These are phyloP conservation scores for Eretmocerus hayati DNA, from an alignment of 2,888 invertebrate genomes.

Conservation along the genomic window DNA sequence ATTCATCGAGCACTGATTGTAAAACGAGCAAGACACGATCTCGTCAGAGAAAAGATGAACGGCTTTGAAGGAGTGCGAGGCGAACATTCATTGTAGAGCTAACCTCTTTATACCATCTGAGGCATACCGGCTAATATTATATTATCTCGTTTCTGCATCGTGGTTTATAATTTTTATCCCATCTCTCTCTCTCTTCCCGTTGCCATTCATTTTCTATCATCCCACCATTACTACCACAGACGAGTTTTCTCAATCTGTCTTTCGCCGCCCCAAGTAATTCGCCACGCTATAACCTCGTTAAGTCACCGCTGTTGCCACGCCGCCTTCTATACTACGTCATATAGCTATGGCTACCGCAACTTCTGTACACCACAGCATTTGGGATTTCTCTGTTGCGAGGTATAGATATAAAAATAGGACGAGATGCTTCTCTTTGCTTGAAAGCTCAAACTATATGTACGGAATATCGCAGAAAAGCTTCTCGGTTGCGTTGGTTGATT, in stretches of 20 bases:
- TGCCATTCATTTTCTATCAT: constrained; percentile 3
- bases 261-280: constrained; percentile 40
- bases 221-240: constrained; percentile 7
- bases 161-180: constrained; percentile 38
- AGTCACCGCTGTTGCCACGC: constrained; percentile 24
- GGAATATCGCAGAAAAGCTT: too few relatives aligned
- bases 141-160: constrained; percentile 43
- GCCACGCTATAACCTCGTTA: constrained; percentile 40
- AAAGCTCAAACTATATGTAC: too few relatives aligned
- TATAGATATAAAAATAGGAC: too few relatives aligned
- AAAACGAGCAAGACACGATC: background rate
- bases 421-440: too few relatives aligned
- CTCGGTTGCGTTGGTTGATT: too few relatives aligned
- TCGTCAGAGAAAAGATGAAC: constrained; percentile 2
- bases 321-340: background rate
- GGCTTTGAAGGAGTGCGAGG: background rate
- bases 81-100: constrained; percentile 34
- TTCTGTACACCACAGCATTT: background rate
- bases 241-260: constrained; percentile 43
- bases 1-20: background rate
- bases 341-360: background rate
- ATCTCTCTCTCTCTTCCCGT: background rate
- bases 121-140: constrained; percentile 37
- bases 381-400: constrained; percentile 2
- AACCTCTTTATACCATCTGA: constrained; percentile 36